Evolutionary conservation across 1,140 invertebrate species (phyloP), one percentile per base, ranked within the genome.

Genomic region (Hycleus cichorii): DNA sequence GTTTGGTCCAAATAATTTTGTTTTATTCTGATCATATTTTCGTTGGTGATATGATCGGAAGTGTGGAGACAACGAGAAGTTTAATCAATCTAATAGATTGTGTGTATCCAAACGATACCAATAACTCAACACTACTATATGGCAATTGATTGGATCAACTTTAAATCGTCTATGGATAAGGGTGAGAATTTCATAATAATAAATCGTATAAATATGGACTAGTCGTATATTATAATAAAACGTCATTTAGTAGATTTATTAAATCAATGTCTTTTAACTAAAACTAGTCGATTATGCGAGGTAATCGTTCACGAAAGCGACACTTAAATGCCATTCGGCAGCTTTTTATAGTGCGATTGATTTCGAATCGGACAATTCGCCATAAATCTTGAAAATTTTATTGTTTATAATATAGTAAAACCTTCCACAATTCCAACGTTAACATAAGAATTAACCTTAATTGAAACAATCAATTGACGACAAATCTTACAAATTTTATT

Each of bases 171-270:
- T 32, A 7, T 32, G 32, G 32, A 32, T 32, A 32, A 32, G 32
- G 32, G 32, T 32, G 32, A 32, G 32, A 32, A 47, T 56, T 56
- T 32, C 32, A 45, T 45, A 38, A 45, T 25, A 49, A 49, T 49
- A 59, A 62, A 64, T 64, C 59, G 54, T 32, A 50, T 45, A 64
- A 68, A 68, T 68, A 68, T 67, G 67, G 61, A 65, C 40, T 26
- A 45, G 57, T 67, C 63, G 60, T 68, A 68, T 66, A 66, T 68
- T 65, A 66, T 66, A 63, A 67, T 67, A 67, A 67, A 68, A 66
- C 52, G 67, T 68, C 67, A 65, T 68, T 68, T 67, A 64, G 60
- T 65, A 68, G 65, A 68, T 68, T 68, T 68, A 68, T 68, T 67
- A 66, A 66, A 66, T 64, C 62, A 64, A 65, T 32, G 58, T 61